Conservation (phyloP, 2,797 vertebrate species). For the Acipenser transmontanus region DNA sequence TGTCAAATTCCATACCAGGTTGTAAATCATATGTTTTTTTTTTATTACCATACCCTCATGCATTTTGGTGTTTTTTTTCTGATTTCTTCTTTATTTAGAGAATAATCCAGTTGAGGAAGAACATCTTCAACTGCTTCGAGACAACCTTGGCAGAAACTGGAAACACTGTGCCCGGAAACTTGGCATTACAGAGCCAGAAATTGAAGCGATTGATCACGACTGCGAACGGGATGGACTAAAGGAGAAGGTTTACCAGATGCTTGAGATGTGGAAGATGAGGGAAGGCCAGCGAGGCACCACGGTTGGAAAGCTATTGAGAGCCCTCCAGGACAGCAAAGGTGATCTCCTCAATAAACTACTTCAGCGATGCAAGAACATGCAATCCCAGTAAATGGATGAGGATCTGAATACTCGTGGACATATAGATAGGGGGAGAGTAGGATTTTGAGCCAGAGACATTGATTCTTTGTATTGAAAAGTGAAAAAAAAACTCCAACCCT, state of each 20-base stretch:
- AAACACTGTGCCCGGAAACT: slow-evolving; percentile 77
- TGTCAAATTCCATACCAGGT: too few species aligned
- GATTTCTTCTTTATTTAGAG: slow-evolving; percentile 33
- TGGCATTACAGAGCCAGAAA: slow-evolving; percentile 67
- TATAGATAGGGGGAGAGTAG: too few species aligned
- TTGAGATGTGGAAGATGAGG: slow-evolving; percentile 82
- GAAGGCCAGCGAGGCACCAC: slow-evolving; percentile 77
- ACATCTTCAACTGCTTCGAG: slow-evolving; percentile 74
- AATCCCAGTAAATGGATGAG: background rate
- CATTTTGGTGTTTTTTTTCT: background rate
- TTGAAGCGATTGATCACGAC: slow-evolving; percentile 86
- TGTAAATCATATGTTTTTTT: too few species aligned
- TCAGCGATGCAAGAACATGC: slow-evolving; percentile 33
- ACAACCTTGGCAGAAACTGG: slow-evolving; percentile 77
- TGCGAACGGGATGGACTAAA: slow-evolving; percentile 76
- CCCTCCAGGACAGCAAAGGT: slow-evolving; percentile 57
- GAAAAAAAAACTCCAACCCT: too few species aligned
- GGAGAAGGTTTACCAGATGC: slow-evolving; percentile 90
- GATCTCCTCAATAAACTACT: slow-evolving; percentile 68
- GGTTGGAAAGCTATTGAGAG: slow-evolving; percentile 72
- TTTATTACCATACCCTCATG: background rate
- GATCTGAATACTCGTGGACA: too few species aligned
- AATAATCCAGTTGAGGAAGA: slow-evolving; percentile 49
- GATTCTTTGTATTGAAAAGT: too few species aligned
- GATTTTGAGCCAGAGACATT: too few species aligned